Evolutionary conservation across 2,888 invertebrate species (phyloP).

Genomic region (Ceraclea dissimilis): DNA sequence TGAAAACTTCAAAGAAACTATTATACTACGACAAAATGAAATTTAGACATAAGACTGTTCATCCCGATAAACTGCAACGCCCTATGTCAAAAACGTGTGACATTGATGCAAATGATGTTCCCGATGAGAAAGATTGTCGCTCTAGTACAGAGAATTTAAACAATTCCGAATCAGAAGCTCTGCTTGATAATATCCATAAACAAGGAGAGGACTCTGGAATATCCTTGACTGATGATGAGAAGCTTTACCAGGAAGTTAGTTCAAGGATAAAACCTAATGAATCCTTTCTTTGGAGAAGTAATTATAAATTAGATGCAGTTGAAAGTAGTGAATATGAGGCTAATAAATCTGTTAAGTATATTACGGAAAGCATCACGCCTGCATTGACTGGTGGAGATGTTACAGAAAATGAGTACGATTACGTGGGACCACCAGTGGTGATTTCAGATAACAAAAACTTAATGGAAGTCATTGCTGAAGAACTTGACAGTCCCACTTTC

Average conservation of each 20-base stretch:
- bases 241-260: slow-evolving; percentile 35
- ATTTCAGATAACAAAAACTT: slow-evolving; percentile 3
- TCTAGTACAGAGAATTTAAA: neutral
- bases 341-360: neutral
- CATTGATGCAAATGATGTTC: neutral
- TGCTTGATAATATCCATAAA: neutral
- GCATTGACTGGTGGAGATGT: neutral
- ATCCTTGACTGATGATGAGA: slow-evolving; percentile 27
- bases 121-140: neutral
- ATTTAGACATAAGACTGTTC: slow-evolving; percentile 34
- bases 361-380: neutral
- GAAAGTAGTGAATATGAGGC: slow-evolving; percentile 12
- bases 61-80: slow-evolving; percentile 1
- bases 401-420: slow-evolving; percentile 15
- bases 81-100: neutral
- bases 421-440: slow-evolving; percentile 10
- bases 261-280: slow-evolving; percentile 51
- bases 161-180: neutral
- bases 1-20: neutral
- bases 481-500: slow-evolving; percentile 19
- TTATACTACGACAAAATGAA: slow-evolving; percentile 38
- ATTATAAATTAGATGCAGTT: slow-evolving; percentile 29
- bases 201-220: neutral
- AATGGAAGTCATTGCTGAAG: neutral
- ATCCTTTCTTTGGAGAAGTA: slow-evolving; percentile 58